Evolutionary conservation across 2,113 vertebrate genomes (phyloP).

Genomic region (Picathartes gymnocephalus): DNA sequence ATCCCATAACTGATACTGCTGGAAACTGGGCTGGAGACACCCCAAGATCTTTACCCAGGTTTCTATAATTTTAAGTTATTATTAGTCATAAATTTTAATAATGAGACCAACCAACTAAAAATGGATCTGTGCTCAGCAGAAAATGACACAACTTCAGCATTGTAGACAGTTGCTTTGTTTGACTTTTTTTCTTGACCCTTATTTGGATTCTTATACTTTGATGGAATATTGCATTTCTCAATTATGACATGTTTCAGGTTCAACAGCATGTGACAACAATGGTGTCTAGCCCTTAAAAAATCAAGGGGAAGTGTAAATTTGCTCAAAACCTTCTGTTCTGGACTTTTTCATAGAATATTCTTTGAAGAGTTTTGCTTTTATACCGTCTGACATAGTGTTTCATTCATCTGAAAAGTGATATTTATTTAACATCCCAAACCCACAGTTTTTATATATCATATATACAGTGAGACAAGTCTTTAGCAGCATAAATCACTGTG

Average conservation of each 20-base stretch:
- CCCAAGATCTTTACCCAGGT: background rate
- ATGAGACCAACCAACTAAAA: background rate
- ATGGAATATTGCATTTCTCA: background rate
- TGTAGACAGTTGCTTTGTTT: background rate
- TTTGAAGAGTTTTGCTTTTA: background rate
- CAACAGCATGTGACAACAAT: background rate
- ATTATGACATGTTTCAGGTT: background rate
- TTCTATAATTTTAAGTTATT: background rate
- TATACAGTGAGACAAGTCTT: background rate
- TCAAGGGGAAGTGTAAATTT: background rate
- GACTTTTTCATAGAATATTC: background rate
- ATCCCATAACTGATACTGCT: background rate
- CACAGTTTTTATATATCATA: background rate
- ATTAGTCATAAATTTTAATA: background rate
- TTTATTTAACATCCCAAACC: background rate
- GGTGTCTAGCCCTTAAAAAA: background rate
- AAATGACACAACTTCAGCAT: background rate
- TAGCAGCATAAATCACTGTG: background rate
- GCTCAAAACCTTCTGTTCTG: background rate
- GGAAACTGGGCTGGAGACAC: background rate
- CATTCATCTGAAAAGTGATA: background rate
- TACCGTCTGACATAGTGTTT: background rate
- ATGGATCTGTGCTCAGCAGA: background rate
- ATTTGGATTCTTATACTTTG: background rate
- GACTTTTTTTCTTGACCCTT: background rate